Percentiles rank a stretch among this genome's conserved stretches.
Evolutionary conservation across 2,888 invertebrate genomes (phyloP).

Genomic region (Scaptomyza cyrtandrae): DNA sequence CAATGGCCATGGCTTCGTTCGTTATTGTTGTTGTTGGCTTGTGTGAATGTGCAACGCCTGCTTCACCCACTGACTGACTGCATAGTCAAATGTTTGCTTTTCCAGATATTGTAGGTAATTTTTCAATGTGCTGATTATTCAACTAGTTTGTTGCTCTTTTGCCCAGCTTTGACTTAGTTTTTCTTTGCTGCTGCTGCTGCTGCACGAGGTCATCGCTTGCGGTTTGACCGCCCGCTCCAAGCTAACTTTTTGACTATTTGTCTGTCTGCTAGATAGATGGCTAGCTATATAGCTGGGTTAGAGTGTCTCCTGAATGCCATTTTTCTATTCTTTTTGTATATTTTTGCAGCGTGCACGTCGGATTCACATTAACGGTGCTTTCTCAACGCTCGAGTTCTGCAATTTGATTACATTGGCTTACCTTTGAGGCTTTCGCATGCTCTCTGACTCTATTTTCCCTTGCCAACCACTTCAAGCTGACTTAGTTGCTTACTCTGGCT

Average conservation of each 20-base stretch:
- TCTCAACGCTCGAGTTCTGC: slow-evolving; percentile 74
- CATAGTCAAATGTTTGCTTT: slow-evolving; percentile 17
- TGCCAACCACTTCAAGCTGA: neutral
- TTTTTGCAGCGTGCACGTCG: slow-evolving; percentile 61
- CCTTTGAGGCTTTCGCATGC: slow-evolving; percentile 45
- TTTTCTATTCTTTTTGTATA: slow-evolving; percentile 49
- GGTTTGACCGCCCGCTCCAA: slow-evolving; percentile 56
- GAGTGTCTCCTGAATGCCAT: slow-evolving; percentile 53
- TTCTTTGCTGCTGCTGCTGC: slow-evolving; percentile 9
- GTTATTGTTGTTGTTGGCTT: slow-evolving; percentile 12
- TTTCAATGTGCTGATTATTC: slow-evolving; percentile 61
- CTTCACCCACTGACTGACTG: slow-evolving; percentile 30
- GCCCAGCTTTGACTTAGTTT: slow-evolving; percentile 71
- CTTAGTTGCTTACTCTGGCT: slow-evolving; percentile 9
- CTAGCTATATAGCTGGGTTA: slow-evolving; percentile 26
- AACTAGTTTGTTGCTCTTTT: slow-evolving; percentile 30
- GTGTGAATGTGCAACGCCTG: slow-evolving; percentile 28
- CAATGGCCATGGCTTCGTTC: slow-evolving; percentile 48
- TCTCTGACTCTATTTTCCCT: slow-evolving; percentile 7
- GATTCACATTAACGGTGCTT: slow-evolving; percentile 79
- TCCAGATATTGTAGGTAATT: slow-evolving; percentile 52
- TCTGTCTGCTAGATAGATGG: slow-evolving; percentile 8
- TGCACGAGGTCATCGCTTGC: slow-evolving; percentile 77
- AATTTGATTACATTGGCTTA: slow-evolving; percentile 69
- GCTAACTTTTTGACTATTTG: slow-evolving; percentile 17